phyloP scores from a whole-genome alignment of 2,888 invertebrate genomes.

The Apamea monoglypha region DNA sequence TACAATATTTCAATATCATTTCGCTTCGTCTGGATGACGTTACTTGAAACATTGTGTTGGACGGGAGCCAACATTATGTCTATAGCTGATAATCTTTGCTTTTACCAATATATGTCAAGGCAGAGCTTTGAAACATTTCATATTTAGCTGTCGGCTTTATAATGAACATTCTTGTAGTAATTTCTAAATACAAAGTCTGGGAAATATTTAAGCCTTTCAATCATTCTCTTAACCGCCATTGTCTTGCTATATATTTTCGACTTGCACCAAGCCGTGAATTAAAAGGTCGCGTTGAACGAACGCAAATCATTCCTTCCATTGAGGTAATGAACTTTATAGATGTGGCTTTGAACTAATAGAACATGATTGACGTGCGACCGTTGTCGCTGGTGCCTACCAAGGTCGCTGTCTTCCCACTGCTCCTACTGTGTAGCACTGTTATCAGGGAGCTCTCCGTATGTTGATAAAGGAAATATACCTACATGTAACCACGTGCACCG shows the following conservation, averaged over 20 bases:
- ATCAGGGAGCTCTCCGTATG: slow-evolving; percentile 28
- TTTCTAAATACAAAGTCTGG: slow-evolving; percentile 35
- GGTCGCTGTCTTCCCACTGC: slow-evolving; percentile 77
- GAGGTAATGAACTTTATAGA: slow-evolving; percentile 86
- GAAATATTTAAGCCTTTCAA: slow-evolving; percentile 39
- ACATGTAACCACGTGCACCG: slow-evolving; percentile 17
- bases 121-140: slow-evolving; percentile 46
- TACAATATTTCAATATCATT: slow-evolving; percentile 29
- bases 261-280: slow-evolving; percentile 63
- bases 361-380: slow-evolving; percentile 86
- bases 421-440: slow-evolving; percentile 62
- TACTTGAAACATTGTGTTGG: slow-evolving; percentile 63
- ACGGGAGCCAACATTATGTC: slow-evolving; percentile 67
- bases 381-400: slow-evolving; percentile 77
- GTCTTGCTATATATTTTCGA: slow-evolving; percentile 46
- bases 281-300: slow-evolving; percentile 74
- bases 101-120: slow-evolving; percentile 70
- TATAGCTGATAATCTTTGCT: slow-evolving; percentile 54
- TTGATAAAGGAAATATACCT: slow-evolving; percentile 28
- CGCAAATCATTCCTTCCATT: slow-evolving; percentile 79
- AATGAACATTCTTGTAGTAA: slow-evolving; percentile 38
- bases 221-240: slow-evolving; percentile 22
- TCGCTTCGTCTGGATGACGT: slow-evolving; percentile 36
- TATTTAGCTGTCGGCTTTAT: slow-evolving; percentile 21
- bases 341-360: slow-evolving; percentile 88